These are phyloP conservation scores for Alethe castanea DNA, from an alignment of 2,113 vertebrate genomes.

Conservation along the genomic window DNA sequence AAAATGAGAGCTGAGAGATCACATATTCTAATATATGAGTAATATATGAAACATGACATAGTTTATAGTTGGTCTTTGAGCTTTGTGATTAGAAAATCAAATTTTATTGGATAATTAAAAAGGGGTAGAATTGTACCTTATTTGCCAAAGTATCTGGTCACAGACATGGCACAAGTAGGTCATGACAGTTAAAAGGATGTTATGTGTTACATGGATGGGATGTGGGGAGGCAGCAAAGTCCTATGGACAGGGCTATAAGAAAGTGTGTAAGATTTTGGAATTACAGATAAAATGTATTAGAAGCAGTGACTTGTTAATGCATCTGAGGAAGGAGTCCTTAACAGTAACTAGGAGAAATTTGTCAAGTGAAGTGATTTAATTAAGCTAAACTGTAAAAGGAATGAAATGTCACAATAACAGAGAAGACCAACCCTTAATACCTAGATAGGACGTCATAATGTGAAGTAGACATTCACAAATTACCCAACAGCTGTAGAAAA, in stretches of 20 bases:
- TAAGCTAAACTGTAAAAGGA: neutral
- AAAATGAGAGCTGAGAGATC: neutral
- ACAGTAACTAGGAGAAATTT: neutral
- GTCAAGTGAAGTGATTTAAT: neutral
- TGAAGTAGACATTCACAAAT: neutral
- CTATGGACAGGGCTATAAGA: neutral
- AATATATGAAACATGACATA: neutral
- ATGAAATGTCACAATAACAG: neutral
- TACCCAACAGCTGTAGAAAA: neutral
- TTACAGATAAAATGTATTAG: neutral
- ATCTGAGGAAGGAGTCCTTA: neutral
- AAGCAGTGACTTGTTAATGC: neutral
- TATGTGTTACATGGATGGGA: neutral
- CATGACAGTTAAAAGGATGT: neutral
- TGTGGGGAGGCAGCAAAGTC: neutral
- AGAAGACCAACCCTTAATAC: neutral
- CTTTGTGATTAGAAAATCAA: neutral
- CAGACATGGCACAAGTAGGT: neutral
- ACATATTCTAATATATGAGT: neutral
- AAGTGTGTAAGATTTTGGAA: neutral
- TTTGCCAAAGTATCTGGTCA: neutral
- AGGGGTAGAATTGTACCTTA: neutral
- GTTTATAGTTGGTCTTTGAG: neutral
- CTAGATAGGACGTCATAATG: neutral
- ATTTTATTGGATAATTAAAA: neutral